Evolutionary conservation across 2,797 vertebrate species (phyloP).

Genomic region (Gallirallus australis): DNA sequence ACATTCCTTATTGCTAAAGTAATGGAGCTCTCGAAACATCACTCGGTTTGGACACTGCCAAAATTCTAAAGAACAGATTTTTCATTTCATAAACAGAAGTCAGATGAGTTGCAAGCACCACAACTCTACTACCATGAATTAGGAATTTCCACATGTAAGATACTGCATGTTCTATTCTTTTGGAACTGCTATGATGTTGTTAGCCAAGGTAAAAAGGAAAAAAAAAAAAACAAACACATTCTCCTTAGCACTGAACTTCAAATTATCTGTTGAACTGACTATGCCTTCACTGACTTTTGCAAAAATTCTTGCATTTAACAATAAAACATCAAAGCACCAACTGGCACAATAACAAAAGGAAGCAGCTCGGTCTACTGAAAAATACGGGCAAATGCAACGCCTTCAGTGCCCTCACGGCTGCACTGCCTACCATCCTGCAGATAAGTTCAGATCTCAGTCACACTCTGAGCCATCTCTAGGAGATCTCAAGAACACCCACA

Average conservation of each 20-base stretch:
- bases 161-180: background rate
- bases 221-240: background rate
- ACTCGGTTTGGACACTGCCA: background rate
- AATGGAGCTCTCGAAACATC: background rate
- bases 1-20: background rate
- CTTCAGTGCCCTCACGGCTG: background rate
- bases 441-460: background rate
- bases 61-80: background rate
- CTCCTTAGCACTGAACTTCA: background rate
- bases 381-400: background rate
- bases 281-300: background rate
- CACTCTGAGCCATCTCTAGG: background rate
- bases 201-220: accelerated
- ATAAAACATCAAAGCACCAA: background rate
- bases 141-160: background rate
- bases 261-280: background rate
- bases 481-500: background rate
- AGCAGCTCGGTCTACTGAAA: background rate
- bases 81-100: background rate
- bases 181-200: background rate
- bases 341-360: background rate
- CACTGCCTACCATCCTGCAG: background rate
- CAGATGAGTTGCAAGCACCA: background rate
- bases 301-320: background rate
- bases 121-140: background rate